Evolutionary conservation across 2,113 vertebrate genomes (phyloP), one percentile per base, ranked within the genome.

Genomic region (Eidolon helvum): DNA sequence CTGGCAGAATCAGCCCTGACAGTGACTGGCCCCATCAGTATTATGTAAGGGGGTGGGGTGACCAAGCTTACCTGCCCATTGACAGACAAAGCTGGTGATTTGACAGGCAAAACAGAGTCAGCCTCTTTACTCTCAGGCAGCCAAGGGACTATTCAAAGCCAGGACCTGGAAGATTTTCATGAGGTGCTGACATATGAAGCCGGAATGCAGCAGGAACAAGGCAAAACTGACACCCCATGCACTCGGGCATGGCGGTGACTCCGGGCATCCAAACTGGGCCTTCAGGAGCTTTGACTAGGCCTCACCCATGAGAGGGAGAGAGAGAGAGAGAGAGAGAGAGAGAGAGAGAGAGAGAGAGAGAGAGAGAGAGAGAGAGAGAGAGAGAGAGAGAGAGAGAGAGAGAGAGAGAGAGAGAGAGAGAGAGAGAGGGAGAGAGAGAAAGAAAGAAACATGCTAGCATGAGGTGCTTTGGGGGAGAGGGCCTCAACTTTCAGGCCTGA

Each of bases 111-210:
- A 99, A 95, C 0, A 96, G 66, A 95, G 95, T 94, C 92, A 87
- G 84, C 50, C 97, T 90, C 97, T 97, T 97, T 95, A 93, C 95
- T 97, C 98, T 95, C 96, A 97, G 95, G 94, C 93, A 96, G 95
- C 97, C 97, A 95, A 92, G 69, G 50, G 69, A 94, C 97, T 98
- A 98, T 98, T 98, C 98, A 98, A 98, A 98, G 95, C 97, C 45
- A 40, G 78, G 63, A 93, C 95, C 97, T 40, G 16, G 95, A 92
- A 93, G 96, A 98, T 98, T 98, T 98, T 98, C 98, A 97, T 98
- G 95, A 98, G 90, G 94, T 95, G 93, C 95, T 98, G 97, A 98
- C 97, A 97, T 91, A 87, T 22, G 53, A 61, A 86, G 87, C 93
- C 83, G 72, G 72, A 96, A 90, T 88, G 66, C 75, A 96, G n/a